Conservation (phyloP, 1,140 invertebrate species). For the Drosophila pseudoananassae region DNA sequence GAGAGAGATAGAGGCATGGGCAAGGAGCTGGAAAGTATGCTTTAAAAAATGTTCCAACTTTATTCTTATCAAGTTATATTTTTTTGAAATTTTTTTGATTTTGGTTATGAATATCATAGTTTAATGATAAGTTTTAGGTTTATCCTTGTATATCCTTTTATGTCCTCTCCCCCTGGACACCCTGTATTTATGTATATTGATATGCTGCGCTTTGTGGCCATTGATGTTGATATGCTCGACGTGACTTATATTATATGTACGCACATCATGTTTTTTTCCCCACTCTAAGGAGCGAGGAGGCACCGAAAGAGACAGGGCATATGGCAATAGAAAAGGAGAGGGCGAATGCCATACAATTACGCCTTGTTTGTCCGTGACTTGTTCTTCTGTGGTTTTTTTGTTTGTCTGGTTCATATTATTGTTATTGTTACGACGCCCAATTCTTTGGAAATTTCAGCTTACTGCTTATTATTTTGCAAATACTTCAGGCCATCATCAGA, state of each 20-base stretch:
- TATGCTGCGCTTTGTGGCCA: conserved; percentile 54
- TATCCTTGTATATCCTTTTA: not conserved
- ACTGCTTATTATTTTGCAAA: conserved; percentile 63
- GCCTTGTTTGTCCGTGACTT: conserved; percentile 44
- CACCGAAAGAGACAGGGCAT: not conserved
- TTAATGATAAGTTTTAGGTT: not conserved
- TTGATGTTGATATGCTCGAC: conserved; percentile 70
- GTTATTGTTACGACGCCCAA: conserved; percentile 54
- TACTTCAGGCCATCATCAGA: conserved; percentile 39
- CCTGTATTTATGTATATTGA: conserved; percentile 39
- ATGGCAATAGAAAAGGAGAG: conserved; percentile 29
- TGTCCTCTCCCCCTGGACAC: not conserved
- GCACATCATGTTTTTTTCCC: not conserved
- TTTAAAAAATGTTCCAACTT: not conserved
- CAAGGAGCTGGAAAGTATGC: not conserved
- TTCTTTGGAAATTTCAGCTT: conserved; percentile 55
- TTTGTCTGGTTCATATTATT: conserved; percentile 41
- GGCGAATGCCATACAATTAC: conserved; percentile 61
- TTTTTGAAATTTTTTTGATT: not conserved
- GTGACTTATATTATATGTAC: conserved; percentile 47
- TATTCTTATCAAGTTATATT: too few relatives aligned
- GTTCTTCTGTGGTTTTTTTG: conserved; percentile 38
- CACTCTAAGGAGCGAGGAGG: too few relatives aligned
- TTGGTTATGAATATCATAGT: not conserved
- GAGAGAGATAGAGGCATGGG: not conserved